phyloP scores from a whole-genome alignment of 2,888 invertebrate genomes.

The Caenorhabditis macrosperma region DNA sequence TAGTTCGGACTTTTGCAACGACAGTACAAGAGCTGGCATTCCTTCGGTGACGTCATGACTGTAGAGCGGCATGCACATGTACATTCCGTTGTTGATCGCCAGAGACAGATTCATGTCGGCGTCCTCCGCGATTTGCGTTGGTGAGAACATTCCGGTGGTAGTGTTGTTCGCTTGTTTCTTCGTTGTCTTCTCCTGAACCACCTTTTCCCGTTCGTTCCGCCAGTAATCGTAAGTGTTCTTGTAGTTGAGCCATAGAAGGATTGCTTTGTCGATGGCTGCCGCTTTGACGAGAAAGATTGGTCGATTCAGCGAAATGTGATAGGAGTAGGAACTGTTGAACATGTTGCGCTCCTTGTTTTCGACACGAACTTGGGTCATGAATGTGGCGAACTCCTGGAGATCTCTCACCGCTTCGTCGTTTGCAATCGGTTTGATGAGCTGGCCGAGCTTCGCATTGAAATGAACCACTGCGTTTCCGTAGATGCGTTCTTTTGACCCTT shows the following conservation, averaged over 20 bases:
- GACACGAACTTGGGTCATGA: conserved; percentile 86
- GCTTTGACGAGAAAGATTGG: conserved; percentile 97
- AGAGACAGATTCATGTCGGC: conserved; percentile 76
- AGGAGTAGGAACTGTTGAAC: conserved; percentile 64
- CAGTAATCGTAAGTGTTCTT: conserved; percentile 99
- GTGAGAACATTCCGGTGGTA: conserved; percentile 44
- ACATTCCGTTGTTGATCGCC: conserved; percentile 77
- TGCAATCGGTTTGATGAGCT: conserved; percentile 83
- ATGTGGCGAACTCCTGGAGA: conserved; percentile 97
- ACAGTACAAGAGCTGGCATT: conserved; percentile 89
- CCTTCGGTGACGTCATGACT: conserved; percentile 68
- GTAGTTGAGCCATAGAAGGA: conserved; percentile 98
- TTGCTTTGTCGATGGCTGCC: conserved; percentile 93
- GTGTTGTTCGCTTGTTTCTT: conserved; percentile 19
- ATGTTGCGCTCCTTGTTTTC: conserved; percentile 74
- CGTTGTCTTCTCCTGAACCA: conserved; percentile 44
- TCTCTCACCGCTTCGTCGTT: conserved; percentile 98
- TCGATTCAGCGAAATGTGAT: conserved; percentile 88
- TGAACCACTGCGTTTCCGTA: conserved; percentile 88
- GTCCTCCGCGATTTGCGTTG: conserved; percentile 58
- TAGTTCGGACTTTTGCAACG: conserved; percentile 87
- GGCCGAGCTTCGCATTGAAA: conserved; percentile 92
- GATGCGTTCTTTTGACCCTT: conserved; percentile 78
- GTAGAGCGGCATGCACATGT: conserved; percentile 79
- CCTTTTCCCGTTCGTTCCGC: conserved; percentile 87